Conservation (phyloP, 2,888 invertebrate genomes). For the Hydroisotoma schaefferi region DNA sequence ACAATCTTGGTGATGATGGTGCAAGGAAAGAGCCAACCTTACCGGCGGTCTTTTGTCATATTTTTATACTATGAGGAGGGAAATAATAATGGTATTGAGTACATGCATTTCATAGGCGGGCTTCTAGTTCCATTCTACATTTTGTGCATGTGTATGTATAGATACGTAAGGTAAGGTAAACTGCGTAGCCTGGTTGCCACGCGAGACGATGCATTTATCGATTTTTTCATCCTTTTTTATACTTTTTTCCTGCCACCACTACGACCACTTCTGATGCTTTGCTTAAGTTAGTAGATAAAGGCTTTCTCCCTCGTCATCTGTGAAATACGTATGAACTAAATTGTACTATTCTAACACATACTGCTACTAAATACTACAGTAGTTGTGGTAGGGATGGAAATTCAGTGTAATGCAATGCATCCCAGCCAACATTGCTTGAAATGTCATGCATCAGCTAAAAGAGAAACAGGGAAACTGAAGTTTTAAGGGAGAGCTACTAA, state of each 20-base stretch:
- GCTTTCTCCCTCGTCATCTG: background rate
- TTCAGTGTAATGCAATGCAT: too few relatives aligned
- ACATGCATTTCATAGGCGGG: background rate
- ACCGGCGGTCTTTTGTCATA: slow-evolving; percentile 47
- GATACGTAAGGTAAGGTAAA: slow-evolving; percentile 16
- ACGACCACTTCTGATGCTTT: slow-evolving; percentile 2
- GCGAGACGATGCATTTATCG: slow-evolving; percentile 49
- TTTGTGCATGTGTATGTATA: slow-evolving; percentile 15
- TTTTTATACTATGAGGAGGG: slow-evolving; percentile 14
- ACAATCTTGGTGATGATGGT: background rate
- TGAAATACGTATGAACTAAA: too few relatives aligned
- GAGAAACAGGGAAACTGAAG: background rate
- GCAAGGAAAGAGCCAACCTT: background rate
- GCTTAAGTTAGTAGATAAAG: background rate
- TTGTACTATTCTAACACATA: too few relatives aligned
- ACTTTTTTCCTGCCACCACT: slow-evolving; percentile 28
- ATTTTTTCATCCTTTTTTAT: slow-evolving; percentile 43
- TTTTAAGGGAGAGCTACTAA: background rate
- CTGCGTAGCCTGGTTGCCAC: slow-evolving; percentile 43
- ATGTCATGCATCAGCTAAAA: slow-evolving; percentile 15
- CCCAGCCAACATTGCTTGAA: slow-evolving; percentile 15
- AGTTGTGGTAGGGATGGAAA: too few relatives aligned
- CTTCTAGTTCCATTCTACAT: too few relatives aligned
- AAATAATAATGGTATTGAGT: background rate
- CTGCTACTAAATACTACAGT: too few relatives aligned